Evolutionary conservation across 2,888 invertebrate genomes (phyloP).

Genomic region (Axea sp.): DNA sequence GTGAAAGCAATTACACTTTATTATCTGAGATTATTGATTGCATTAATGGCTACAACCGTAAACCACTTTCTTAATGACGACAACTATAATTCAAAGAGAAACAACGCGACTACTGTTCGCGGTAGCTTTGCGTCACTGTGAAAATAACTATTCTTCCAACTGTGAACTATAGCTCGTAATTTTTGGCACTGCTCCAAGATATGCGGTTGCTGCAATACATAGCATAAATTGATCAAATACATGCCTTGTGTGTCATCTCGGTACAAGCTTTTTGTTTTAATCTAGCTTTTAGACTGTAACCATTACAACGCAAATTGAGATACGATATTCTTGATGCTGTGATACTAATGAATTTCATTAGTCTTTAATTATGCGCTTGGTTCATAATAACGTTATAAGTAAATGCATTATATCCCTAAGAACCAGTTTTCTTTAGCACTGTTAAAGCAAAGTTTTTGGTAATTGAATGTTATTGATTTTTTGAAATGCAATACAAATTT

Average conservation of each 20-base stretch:
- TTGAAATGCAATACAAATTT: too few relatives aligned
- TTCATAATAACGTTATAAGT: not conserved
- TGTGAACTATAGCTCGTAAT: constrained; percentile 38
- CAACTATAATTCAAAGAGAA: constrained; percentile 34
- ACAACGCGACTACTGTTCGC: constrained; percentile 27
- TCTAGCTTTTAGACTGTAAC: constrained; percentile 1
- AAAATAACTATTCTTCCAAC: constrained; percentile 55
- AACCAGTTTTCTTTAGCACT: constrained; percentile 8
- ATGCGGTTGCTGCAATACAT: constrained; percentile 40
- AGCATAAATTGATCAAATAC: constrained; percentile 53
- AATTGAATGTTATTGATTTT: too few relatives aligned
- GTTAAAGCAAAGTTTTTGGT: too few relatives aligned
- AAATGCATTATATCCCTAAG: constrained; percentile 16
- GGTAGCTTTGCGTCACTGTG: constrained; percentile 38
- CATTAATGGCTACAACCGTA: constrained; percentile 27
- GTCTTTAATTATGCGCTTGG: constrained; percentile 13
- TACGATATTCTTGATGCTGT: constrained; percentile 16
- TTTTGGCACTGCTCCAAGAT: constrained; percentile 37
- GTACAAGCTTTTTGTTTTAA: constrained; percentile 26
- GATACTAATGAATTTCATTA: constrained; percentile 37
- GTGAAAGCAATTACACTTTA: constrained; percentile 39
- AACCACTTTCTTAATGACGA: constrained; percentile 35
- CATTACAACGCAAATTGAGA: constrained; percentile 16
- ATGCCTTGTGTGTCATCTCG: constrained; percentile 25
- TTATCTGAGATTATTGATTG: constrained; percentile 33